Percentiles rank a stretch among this genome's conserved stretches.
phyloP scores from a whole-genome alignment of 1,140 invertebrate genomes.

The Hydropsyche tenuis region DNA sequence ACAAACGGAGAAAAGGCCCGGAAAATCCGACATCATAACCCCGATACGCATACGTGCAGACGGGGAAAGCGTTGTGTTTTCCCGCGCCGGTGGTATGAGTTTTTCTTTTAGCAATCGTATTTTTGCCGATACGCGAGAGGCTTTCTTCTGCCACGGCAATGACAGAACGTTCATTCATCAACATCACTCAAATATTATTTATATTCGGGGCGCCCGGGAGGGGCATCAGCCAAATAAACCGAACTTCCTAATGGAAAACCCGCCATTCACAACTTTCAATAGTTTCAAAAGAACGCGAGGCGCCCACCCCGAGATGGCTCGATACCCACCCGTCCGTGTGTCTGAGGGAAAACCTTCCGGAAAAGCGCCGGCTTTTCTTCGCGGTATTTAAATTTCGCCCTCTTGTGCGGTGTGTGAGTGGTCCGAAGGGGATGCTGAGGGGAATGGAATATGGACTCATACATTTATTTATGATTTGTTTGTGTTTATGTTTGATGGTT shows the following conservation, averaged over 20 bases:
- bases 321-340: not conserved
- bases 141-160: conserved; percentile 37
- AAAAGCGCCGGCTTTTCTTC: not conserved
- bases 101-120: conserved; percentile 44
- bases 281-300: conserved; percentile 37
- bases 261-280: conserved; percentile 46
- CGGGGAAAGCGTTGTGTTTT: no score
- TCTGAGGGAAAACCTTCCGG: not conserved
- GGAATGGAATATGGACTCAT: no score
- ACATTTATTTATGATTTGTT: no score
- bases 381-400: not conserved
- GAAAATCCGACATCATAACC: conserved; percentile 3
- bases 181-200: conserved; percentile 50
- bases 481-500: no score
- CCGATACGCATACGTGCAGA: not conserved
- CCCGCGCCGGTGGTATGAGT: not conserved
- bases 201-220: conserved; percentile 33
- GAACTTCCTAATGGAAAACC: conserved; percentile 47
- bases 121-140: conserved; percentile 42
- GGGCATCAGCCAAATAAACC: conserved; percentile 47
- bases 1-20: not conserved
- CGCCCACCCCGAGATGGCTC: not conserved
- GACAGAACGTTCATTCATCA: conserved; percentile 43
- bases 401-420: no score
- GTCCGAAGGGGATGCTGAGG: no score